Conservation (phyloP, 2,888 invertebrate genomes). For the Tiphia femorata region DNA sequence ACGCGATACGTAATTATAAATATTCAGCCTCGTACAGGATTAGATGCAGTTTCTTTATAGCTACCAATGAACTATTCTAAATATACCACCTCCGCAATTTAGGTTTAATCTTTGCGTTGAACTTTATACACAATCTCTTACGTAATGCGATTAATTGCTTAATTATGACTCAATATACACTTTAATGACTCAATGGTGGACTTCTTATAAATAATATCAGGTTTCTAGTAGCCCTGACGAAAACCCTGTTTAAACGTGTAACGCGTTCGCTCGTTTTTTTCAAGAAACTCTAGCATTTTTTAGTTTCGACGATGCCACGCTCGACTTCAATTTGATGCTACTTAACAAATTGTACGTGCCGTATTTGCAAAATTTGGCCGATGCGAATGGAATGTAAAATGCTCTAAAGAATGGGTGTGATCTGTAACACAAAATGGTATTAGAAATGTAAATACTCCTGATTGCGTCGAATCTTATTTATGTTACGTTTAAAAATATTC, state of each 20-base stretch:
- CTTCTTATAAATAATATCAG: slow-evolving; percentile 6
- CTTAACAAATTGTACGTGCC: slow-evolving; percentile 81
- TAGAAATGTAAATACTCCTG: too few species aligned
- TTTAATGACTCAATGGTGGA: background rate
- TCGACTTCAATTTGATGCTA: slow-evolving; percentile 66
- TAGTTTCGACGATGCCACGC: slow-evolving; percentile 33
- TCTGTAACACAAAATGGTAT: slow-evolving; percentile 57
- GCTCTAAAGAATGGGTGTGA: slow-evolving; percentile 84
- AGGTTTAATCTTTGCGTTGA: background rate
- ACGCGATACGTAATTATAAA: too few species aligned
- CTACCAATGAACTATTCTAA: too few species aligned
- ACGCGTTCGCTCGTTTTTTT: slow-evolving; percentile 7
- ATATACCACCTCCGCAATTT: too few species aligned
- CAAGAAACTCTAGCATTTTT: slow-evolving; percentile 30
- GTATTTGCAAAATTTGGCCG: slow-evolving; percentile 76
- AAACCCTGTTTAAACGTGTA: slow-evolving; percentile 33
- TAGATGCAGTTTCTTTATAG: too few species aligned
- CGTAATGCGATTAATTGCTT: background rate
- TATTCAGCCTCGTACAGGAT: too few species aligned
- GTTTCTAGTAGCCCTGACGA: slow-evolving; percentile 16
- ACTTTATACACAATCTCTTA: background rate
- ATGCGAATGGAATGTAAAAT: slow-evolving; percentile 87
- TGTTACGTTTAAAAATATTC: background rate
- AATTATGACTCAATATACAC: background rate
- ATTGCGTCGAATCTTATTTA: background rate